A percentile compares a stretch with the other conserved stretches of the same genome.
Evolutionary conservation across 2,888 invertebrate species (phyloP).

Genomic region (Scaptomyza reducta): DNA sequence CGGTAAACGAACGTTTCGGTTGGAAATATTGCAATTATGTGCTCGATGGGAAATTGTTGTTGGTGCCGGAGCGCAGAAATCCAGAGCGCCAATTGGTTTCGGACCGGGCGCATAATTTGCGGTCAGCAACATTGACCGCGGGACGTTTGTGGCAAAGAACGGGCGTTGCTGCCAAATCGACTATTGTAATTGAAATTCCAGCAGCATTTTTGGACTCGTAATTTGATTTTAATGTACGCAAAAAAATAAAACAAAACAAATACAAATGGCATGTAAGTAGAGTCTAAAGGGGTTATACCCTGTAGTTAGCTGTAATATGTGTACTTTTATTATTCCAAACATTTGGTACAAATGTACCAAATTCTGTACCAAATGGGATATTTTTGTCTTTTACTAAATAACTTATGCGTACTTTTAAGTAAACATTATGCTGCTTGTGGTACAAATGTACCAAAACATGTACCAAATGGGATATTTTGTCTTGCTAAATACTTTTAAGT

Average conservation of each 20-base stretch:
- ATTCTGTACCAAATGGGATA: not conserved
- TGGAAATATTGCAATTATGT: slow-evolving; percentile 24
- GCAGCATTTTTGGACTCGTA: slow-evolving; percentile 56
- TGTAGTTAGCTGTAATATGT: no score
- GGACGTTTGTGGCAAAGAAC: not conserved
- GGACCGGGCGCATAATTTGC: slow-evolving; percentile 37
- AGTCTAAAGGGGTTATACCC: not conserved
- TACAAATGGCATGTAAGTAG: not conserved
- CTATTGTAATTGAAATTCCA: slow-evolving; percentile 73
- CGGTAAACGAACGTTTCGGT: slow-evolving; percentile 16
- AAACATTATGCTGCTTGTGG: no score
- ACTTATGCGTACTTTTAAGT: no score
- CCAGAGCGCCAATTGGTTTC: slow-evolving; percentile 34
- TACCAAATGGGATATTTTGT: no score
- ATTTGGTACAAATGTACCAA: not conserved
- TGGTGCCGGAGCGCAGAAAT: slow-evolving; percentile 9
- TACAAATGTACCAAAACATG: no score
- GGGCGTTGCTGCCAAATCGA: slow-evolving; percentile 20
- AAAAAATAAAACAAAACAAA: slow-evolving; percentile 18
- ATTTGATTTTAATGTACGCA: slow-evolving; percentile 66
- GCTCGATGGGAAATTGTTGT: slow-evolving; percentile 36
- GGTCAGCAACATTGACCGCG: slow-evolving; percentile 23
- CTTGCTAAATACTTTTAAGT: no score
- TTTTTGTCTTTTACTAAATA: no score
- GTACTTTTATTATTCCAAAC: no score